These are phyloP conservation scores for Mus minutoides DNA, from an alignment of 2,797 vertebrate genomes.

Conservation along the genomic window DNA sequence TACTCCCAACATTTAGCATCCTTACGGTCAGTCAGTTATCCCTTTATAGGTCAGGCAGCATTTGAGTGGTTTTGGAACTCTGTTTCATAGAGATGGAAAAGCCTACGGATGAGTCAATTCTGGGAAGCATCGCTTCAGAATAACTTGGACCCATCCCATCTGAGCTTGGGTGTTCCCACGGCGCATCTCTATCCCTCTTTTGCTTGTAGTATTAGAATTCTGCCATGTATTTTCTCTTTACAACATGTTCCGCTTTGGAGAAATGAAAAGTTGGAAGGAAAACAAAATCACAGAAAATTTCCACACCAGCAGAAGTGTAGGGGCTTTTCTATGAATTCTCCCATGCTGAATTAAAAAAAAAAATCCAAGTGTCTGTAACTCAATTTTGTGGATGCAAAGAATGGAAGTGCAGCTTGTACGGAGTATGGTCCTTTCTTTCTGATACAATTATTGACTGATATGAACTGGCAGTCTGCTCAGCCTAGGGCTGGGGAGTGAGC, in stretches of 20 bases:
- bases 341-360: neutral
- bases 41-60: neutral
- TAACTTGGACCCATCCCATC: neutral
- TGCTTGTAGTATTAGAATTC: neutral
- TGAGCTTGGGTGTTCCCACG: neutral
- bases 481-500: neutral
- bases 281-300: constrained; percentile 14
- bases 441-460: neutral
- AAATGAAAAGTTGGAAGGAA: neutral
- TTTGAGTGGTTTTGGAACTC: constrained; percentile 3
- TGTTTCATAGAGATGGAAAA: neutral
- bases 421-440: neutral
- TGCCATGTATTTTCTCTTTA: neutral
- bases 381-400: neutral
- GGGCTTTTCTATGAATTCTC: neutral
- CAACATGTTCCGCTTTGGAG: neutral
- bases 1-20: neutral
- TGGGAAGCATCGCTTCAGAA: neutral
- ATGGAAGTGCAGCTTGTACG: neutral
- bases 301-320: neutral
- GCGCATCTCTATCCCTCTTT: neutral
- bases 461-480: neutral
- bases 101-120: neutral
- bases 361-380: neutral
- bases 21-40: neutral